Conservation (phyloP, 2,797 vertebrate genomes). For the Oryzias sinensis region DNA sequence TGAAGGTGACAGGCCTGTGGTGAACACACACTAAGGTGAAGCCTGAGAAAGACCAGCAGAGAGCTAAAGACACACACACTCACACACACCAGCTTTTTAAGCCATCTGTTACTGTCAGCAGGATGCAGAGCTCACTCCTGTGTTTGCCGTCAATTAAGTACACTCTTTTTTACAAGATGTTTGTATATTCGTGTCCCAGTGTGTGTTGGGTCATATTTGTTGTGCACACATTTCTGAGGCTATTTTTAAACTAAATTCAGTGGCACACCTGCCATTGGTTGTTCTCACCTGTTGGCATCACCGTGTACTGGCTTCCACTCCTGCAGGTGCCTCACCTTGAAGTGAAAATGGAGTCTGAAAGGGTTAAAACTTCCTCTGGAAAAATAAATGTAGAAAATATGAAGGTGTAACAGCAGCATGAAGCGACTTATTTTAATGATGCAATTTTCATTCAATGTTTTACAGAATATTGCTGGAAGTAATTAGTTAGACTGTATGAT, state of each 20-base stretch:
- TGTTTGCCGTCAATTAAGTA: conserved; percentile 36
- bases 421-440: conserved; percentile 1
- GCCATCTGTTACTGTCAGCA: conserved; percentile 57
- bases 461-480: background rate
- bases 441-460: background rate
- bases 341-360: background rate
- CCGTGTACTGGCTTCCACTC: conserved; percentile 29
- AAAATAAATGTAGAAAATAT: background rate
- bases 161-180: conserved; percentile 16
- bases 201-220: conserved; percentile 5
- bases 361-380: background rate
- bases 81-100: conserved; percentile 36
- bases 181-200: background rate
- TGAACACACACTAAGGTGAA: conserved; percentile 14
- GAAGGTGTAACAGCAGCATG: background rate
- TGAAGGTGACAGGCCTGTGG: conserved; percentile 43
- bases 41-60: conserved; percentile 22
- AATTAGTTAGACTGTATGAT: background rate
- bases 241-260: conserved; percentile 42
- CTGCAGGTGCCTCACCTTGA: conserved; percentile 17
- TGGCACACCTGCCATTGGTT: conserved; percentile 36
- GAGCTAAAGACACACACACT: conserved; percentile 11
- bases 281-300: conserved; percentile 22
- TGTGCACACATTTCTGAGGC: conserved; percentile 11
- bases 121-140: conserved; percentile 26